Conservation (phyloP, 2,113 vertebrate species). For the Camelus dromedarius region DNA sequence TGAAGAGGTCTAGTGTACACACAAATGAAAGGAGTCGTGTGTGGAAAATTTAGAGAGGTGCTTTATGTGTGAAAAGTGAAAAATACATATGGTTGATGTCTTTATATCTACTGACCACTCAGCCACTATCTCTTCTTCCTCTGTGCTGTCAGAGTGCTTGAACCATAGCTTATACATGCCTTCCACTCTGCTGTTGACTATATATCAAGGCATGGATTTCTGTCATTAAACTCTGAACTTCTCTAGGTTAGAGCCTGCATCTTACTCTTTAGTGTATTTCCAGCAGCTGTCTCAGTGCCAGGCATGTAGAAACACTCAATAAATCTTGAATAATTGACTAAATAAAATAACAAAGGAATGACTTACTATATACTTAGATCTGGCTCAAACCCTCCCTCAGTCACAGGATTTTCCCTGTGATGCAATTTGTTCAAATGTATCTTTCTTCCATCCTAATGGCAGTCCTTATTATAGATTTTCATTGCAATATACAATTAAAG, state of each 20-base stretch:
- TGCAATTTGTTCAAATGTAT: background rate
- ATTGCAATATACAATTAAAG: background rate
- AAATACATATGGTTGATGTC: background rate
- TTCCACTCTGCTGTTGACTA: background rate
- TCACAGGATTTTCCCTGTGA: background rate
- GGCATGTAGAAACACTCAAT: background rate
- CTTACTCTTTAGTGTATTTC: background rate
- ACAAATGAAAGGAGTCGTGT: background rate
- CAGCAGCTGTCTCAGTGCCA: background rate
- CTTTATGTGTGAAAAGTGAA: background rate
- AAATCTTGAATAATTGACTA: constrained; percentile 14
- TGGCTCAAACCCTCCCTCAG: background rate
- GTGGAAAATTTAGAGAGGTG: background rate
- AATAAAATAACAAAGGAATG: background rate
- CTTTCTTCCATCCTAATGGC: background rate
- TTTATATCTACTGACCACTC: background rate
- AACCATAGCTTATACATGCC: background rate
- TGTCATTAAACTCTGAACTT: background rate
- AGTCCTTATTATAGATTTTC: background rate
- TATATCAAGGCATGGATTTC: background rate
- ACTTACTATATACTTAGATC: background rate
- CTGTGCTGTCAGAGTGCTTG: background rate
- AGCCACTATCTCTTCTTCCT: background rate
- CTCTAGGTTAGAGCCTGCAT: background rate
- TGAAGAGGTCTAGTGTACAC: background rate